Evolutionary conservation across 2,797 vertebrate genomes (phyloP).

Genomic region (Ispidina lecontei): DNA sequence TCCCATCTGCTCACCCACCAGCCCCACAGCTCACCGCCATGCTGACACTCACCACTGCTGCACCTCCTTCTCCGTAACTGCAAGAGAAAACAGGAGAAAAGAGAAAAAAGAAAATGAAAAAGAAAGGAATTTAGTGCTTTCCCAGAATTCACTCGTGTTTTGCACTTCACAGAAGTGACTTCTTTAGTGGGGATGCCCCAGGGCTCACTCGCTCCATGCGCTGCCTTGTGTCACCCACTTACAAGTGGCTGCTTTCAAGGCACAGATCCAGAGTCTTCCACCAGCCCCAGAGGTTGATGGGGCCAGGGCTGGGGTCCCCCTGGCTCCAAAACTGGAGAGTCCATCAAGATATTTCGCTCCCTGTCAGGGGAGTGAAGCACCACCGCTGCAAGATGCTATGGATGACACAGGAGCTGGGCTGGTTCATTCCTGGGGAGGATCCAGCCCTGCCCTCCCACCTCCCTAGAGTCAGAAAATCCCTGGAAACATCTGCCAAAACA

Average conservation of each 20-base stretch:
- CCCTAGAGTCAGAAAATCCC: not conserved
- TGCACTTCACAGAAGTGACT: not conserved
- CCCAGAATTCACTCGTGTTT: not conserved
- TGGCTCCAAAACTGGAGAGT: not conserved
- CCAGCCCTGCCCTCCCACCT: not conserved
- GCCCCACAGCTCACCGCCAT: not conserved
- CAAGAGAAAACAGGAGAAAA: slow-evolving; percentile 60
- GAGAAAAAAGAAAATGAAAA: not conserved
- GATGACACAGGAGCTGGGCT: fast-evolving
- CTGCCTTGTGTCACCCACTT: not conserved
- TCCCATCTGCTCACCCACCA: not conserved
- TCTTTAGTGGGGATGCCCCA: not conserved
- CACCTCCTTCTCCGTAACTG: slow-evolving; percentile 88
- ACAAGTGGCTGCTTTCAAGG: not conserved
- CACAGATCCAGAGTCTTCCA: not conserved
- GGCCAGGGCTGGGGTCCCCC: too few species aligned
- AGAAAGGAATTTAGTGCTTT: not conserved
- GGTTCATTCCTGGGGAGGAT: not conserved
- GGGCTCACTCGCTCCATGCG: fast-evolving
- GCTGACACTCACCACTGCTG: slow-evolving; percentile 85
- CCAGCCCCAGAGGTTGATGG: not conserved
- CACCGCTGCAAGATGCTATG: fast-evolving
- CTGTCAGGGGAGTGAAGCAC: not conserved
- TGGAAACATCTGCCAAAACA: not conserved
- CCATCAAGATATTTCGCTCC: not conserved